Conservation (phyloP, 2,888 invertebrate species). For the Sinotaia quadrata region DNA sequence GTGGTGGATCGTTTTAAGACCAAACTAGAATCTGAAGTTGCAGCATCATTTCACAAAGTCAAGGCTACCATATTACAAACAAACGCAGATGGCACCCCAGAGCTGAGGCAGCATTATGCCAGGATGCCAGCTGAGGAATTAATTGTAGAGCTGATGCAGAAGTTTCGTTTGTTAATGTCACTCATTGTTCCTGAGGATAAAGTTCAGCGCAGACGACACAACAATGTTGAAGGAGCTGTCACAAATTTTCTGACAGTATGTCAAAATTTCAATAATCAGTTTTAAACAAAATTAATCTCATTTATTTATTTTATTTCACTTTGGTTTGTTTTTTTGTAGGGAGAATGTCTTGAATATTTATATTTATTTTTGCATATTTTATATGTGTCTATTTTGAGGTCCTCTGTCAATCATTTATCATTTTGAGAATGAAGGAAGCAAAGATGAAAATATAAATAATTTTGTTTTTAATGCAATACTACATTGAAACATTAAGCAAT, state of each 20-base stretch:
- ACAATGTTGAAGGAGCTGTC: constrained; percentile 26
- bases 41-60: constrained; percentile 53
- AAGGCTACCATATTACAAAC: constrained; percentile 46
- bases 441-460: too few species aligned
- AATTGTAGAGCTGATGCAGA: constrained; percentile 55
- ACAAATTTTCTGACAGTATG: constrained; percentile 40
- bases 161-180: constrained; percentile 38
- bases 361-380: too few species aligned
- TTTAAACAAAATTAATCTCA: too few species aligned
- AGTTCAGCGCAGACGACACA: constrained; percentile 25
- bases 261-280: not conserved
- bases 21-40: constrained; percentile 48
- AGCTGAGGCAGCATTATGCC: constrained; percentile 54
- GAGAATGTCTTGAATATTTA: not conserved
- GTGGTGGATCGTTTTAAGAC: constrained; percentile 48
- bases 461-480: too few species aligned
- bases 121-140: constrained; percentile 51
- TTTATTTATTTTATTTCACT: not conserved
- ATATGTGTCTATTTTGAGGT: too few species aligned
- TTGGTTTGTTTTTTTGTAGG: not conserved
- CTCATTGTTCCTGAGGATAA: constrained; percentile 26
- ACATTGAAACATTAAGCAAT: too few species aligned
- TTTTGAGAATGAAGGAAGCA: too few species aligned
- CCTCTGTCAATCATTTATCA: too few species aligned
- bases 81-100: constrained; percentile 22